Conservation (phyloP, 2,888 invertebrate species). For the Serripes groenlandicus region DNA sequence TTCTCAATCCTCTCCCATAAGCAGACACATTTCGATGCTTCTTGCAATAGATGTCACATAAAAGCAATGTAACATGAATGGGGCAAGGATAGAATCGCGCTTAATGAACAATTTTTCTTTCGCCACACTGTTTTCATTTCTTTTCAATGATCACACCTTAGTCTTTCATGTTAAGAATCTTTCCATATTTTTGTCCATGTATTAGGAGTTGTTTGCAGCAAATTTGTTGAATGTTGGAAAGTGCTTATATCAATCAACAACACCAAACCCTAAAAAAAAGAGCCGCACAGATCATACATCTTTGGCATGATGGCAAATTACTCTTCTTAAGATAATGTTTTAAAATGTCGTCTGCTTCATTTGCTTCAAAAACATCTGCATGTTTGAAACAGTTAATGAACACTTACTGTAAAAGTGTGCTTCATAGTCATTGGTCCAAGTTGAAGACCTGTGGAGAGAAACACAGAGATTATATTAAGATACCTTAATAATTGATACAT, state of each 20-base stretch:
- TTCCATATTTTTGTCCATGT: no score
- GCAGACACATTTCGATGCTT: not conserved
- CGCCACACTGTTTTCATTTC: not conserved
- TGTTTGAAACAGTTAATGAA: not conserved
- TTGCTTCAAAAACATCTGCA: not conserved
- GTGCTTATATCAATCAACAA: not conserved
- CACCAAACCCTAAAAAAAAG: not conserved
- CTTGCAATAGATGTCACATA: not conserved
- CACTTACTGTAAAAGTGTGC: slow-evolving; percentile 45
- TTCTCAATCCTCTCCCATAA: no score
- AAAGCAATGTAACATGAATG: not conserved
- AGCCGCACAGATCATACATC: not conserved
- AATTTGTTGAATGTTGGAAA: not conserved
- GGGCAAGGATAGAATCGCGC: not conserved
- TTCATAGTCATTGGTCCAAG: slow-evolving; percentile 15
- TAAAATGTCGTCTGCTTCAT: not conserved
- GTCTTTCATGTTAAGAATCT: no score
- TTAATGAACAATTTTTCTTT: not conserved
- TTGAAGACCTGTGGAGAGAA: not conserved
- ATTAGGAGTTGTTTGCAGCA: no score
- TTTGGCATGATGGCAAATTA: not conserved
- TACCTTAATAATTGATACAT: not conserved
- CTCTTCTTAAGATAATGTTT: no score
- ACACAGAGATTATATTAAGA: not conserved
- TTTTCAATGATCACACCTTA: not conserved